These are phyloP conservation scores for Lucinisca nassula DNA, from an alignment of 2,888 invertebrate genomes.

Conservation along the genomic window DNA sequence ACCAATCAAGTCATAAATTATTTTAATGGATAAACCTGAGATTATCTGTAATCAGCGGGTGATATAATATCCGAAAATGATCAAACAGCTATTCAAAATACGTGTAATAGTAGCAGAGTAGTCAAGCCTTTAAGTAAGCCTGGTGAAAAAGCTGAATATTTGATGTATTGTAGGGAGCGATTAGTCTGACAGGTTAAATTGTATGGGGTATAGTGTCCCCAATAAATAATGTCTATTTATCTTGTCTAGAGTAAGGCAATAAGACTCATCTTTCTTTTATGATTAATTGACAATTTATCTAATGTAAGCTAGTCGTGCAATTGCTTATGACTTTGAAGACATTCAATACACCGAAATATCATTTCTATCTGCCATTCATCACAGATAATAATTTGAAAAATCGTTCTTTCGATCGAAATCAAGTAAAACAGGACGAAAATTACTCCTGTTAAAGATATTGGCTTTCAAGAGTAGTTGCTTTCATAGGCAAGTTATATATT, in stretches of 20 bases:
- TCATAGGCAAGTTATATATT: not conserved
- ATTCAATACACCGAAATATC: slow-evolving; percentile 53
- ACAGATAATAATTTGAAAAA: slow-evolving; percentile 30
- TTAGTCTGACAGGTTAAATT: slow-evolving; percentile 64
- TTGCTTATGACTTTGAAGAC: slow-evolving; percentile 42
- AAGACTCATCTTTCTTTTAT: slow-evolving; percentile 61
- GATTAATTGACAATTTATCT: slow-evolving; percentile 67
- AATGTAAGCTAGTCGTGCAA: slow-evolving; percentile 42
- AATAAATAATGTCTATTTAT: slow-evolving; percentile 72
- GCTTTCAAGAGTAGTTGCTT: not conserved
- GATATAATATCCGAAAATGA: slow-evolving; percentile 16
- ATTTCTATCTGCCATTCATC: slow-evolving; percentile 38
- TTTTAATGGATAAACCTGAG: slow-evolving; percentile 46
- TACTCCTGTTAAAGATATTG: not conserved
- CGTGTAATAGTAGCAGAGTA: slow-evolving; percentile 5
- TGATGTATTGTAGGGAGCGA: slow-evolving; percentile 67
- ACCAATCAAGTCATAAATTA: slow-evolving; percentile 50
- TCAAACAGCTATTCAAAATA: not conserved
- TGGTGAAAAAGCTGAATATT: slow-evolving; percentile 26
- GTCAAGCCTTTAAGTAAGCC: not conserved
- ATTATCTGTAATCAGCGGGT: slow-evolving; percentile 46
- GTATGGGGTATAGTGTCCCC: slow-evolving; percentile 56
- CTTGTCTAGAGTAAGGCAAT: slow-evolving; percentile 53
- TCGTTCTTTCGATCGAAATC: not conserved
- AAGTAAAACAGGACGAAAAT: slow-evolving; percentile 1